Base-by-base conservation (phyloP, 1,140 invertebrate genomes). In the Brachystomella parvula region DNA sequence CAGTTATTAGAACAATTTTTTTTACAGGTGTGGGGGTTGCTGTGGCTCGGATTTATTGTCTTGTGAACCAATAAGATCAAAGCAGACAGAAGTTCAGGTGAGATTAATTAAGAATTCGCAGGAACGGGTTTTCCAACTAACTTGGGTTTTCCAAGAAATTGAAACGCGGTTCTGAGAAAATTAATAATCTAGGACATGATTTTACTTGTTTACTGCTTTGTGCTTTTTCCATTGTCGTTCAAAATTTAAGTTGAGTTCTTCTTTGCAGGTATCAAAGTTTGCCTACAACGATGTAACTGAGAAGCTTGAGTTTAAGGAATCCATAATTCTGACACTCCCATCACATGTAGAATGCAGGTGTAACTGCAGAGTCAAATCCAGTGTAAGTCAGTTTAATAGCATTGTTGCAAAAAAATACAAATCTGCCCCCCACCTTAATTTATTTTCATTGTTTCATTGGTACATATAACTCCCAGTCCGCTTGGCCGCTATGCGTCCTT, bases 21-120 rank as follows among this genome's bases (percentile, higher is more conserved):
- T 24, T 47, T 61, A 56, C 26, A 69, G 68, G 33, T 69, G 68
- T 32, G 68, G 68, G 2, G 68, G 68, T 17, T 69, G 68, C 32
- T 69, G 68, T 53, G 49, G 33, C 3, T 53, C 63, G 17, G 60
- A 65, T 35, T 32, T 63, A 32, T 53, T 69, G 17, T 21, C 32
- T 3, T 69, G 68, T 32, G 68, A 69, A 32, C 61, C 68, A 21
- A 47, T 63, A 28, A 30, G 26, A 19, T 3, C 9, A 24, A 63
- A 19, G 29, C 12, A 32, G 30, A 47, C 57, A 2, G 53, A 69
- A 39, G 59, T 69, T 39, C 58, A 64, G 24, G 63, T 69, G 39
- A 65, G 28, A 2, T 17, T 53, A 53, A 39, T 9, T 39, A 9
- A 39, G 2, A 9, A 31, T 30, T 30, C 56, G 17, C 3, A n/a